Base-by-base conservation (phyloP, 92 coral and sea anemone species). In the Porites evermanni region DNA sequence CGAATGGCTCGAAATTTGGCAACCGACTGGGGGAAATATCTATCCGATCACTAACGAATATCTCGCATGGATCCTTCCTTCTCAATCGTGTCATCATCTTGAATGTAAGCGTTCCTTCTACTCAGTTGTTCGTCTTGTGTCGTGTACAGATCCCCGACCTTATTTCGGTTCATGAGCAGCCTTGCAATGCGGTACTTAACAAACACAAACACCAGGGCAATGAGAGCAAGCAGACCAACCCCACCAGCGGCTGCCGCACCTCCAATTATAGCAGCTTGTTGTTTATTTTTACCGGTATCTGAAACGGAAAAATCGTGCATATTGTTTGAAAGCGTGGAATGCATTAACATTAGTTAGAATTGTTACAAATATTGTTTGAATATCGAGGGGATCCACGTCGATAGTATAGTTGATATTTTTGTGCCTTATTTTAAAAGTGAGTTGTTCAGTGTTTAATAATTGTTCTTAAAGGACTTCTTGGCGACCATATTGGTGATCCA, bases 91-190 rank as follows among this genome's bases (percentile, higher is more conserved):
- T 81, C 82, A 50, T 64, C 79, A 44, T 75, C 83, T 52, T 58
- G 61, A n/a, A 88, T 59, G 23, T 67, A 82, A 12, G 87, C 70
- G 64, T 76, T 67, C 11, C 53, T 75, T 17, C 88, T 17, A 52
- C 77, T 16, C 51, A 16, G 20, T 44, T 82, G 82, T 52, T 88
- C 88, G 70, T 61, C 69, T 29, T 60, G 56, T 19, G 80, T 83
- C 32, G 83, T 65, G 78, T 82, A 82, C 70, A 74, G 61, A 24
- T 81, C 83, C 23, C 74, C 91, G n/a, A 75, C 83, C 64, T 88
- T 75, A 73, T 88, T 82, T 1, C 91, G 83, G 79, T 85, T 88
- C 72, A 74, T 75, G 19, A 88, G 20, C 78, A 68, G 79, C 16
- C 85, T 67, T 66, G 78, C 61, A 54, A 54, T 64, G 47, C 91